These are phyloP conservation scores for Acleris sparsana DNA, from an alignment of 2,888 invertebrate genomes.

Conservation along the genomic window DNA sequence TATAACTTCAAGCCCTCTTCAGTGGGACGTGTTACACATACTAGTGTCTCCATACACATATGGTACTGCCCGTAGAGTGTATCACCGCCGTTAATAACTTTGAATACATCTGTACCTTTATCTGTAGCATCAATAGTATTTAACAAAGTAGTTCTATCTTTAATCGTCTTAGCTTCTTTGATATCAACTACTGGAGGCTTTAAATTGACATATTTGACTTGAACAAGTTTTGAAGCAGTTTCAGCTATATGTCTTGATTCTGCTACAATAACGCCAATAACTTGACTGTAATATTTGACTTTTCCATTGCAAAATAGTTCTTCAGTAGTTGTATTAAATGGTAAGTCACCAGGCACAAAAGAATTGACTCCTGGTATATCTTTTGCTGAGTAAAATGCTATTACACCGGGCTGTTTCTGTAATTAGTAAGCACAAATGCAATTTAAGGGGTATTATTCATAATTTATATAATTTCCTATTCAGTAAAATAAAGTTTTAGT, in stretches of 20 bases:
- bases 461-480: not conserved
- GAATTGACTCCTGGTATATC: conserved; percentile 87
- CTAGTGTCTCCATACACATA: conserved; percentile 86
- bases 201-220: conserved; percentile 65
- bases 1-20: conserved; percentile 86
- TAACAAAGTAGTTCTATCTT: conserved; percentile 44
- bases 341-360: conserved; percentile 57
- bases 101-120: conserved; percentile 47
- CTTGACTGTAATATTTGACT: conserved; percentile 85
- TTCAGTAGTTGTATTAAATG: conserved; percentile 49
- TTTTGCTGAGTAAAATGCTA: conserved; percentile 85
- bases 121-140: conserved; percentile 43
- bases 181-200: conserved; percentile 40
- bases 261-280: conserved; percentile 86
- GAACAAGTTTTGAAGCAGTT: conserved; percentile 73
- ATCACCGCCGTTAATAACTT: conserved; percentile 54
- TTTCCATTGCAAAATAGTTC: conserved; percentile 77
- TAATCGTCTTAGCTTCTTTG: conserved; percentile 46
- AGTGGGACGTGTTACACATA: conserved; percentile 81
- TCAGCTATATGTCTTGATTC: conserved; percentile 75
- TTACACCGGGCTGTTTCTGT: conserved; percentile 85
- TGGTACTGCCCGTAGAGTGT: conserved; percentile 84
- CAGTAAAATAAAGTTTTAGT: no score
- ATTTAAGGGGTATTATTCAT: not conserved
- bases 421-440: conserved; percentile 28